Evolutionary conservation across 2,888 invertebrate genomes (phyloP).

Genomic region (Caenorhabditis sp.): DNA sequence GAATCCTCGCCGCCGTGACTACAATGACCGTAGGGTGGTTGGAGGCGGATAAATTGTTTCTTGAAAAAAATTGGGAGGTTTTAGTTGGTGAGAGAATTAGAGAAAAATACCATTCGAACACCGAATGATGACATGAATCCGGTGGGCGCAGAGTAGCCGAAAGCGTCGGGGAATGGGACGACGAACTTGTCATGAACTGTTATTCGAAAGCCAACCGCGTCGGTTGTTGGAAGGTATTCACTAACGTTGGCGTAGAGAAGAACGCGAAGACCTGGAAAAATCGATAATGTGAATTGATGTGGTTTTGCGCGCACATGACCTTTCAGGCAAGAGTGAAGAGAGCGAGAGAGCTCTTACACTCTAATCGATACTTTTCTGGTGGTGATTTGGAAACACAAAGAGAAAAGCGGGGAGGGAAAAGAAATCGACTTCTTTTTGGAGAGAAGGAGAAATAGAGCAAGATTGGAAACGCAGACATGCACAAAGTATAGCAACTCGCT

Average conservation of each 20-base stretch:
- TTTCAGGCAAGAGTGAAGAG: no score
- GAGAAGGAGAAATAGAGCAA: no score
- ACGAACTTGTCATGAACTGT: constrained; percentile 69
- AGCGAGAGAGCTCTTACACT: no score
- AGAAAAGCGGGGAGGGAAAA: no score
- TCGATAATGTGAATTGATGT: no score
- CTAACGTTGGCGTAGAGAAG: constrained; percentile 67
- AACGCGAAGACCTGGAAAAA: constrained; percentile 61
- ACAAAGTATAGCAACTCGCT: no score
- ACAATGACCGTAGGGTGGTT: constrained; percentile 67
- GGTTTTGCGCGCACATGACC: no score
- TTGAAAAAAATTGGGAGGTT: constrained; percentile 34
- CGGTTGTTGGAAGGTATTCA: constrained; percentile 69
- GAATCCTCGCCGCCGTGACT: constrained; percentile 61
- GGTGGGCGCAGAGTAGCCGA: constrained; percentile 69
- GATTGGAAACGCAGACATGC: no score
- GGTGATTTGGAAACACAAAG: no score
- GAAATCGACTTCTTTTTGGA: no score
- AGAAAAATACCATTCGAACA: constrained; percentile 65
- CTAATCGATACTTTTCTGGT: no score
- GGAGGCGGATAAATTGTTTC: constrained; percentile 67
- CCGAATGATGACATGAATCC: constrained; percentile 70
- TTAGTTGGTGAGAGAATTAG: not conserved
- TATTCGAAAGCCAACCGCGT: constrained; percentile 69
- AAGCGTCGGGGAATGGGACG: constrained; percentile 70